Conservation (phyloP, 2,113 vertebrate species). For the Trinectes maculatus region DNA sequence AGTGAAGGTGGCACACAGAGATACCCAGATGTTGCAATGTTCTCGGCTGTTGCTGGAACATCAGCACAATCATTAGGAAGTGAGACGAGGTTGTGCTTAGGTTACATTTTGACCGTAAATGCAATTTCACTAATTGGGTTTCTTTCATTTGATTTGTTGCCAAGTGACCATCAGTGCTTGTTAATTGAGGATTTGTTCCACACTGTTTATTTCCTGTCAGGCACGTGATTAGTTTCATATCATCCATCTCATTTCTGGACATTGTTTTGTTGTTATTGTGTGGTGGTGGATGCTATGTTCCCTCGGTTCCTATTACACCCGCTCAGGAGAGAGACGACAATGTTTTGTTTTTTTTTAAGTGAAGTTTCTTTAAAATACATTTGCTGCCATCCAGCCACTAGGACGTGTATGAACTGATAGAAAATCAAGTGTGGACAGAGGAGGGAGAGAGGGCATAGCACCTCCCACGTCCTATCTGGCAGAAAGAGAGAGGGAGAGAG, state of each 20-base stretch:
- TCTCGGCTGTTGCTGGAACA: conserved; percentile 7
- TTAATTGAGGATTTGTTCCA: background rate
- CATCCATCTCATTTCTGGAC: no score
- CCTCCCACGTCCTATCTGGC: conserved; percentile 77
- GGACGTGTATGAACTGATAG: conserved; percentile 56
- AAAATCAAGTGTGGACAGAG: conserved; percentile 58
- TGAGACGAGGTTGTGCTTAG: conserved; percentile 15
- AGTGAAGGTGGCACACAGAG: background rate
- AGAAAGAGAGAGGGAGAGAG: conserved; percentile 55
- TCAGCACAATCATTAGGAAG: conserved; percentile 11
- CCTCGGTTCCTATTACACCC: no score
- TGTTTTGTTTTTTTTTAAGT: no score
- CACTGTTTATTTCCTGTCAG: background rate
- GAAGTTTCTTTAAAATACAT: background rate
- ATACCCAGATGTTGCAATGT: background rate
- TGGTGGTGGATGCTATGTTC: no score
- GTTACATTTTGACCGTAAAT: conserved; percentile 25
- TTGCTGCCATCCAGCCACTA: conserved; percentile 31
- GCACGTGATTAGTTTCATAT: no score
- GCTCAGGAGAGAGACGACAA: no score
- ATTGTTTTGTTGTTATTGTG: no score
- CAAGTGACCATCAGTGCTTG: background rate
- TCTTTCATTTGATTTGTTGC: conserved; percentile 16
- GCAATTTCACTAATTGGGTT: background rate
- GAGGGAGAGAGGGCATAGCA: conserved; percentile 70